A percentile compares a stretch with the other conserved stretches of the same genome.
Conservation (phyloP, 1,140 invertebrate genomes). For the Trissolcus basalis region DNA sequence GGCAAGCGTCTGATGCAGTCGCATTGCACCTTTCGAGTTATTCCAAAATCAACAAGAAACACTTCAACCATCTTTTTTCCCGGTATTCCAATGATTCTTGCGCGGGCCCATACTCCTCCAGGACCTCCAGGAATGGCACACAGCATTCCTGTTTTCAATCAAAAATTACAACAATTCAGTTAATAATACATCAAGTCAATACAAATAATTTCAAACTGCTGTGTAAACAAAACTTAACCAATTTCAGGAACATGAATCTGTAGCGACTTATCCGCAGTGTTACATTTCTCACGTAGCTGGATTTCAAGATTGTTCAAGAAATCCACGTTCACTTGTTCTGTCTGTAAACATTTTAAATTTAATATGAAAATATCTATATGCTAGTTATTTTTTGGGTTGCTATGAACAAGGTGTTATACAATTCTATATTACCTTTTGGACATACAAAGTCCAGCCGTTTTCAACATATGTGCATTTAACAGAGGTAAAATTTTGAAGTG, state of each 20-base stretch:
- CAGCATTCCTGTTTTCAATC: conserved; percentile 67
- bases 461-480: conserved; percentile 62
- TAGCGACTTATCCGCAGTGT: background rate
- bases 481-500: conserved; percentile 25
- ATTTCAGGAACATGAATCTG: conserved; percentile 26
- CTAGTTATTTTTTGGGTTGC: no score
- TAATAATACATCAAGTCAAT: conserved; percentile 17
- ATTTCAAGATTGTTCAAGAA: conserved; percentile 3
- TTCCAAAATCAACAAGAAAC: conserved; percentile 76
- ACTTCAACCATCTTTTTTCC: conserved; percentile 70
- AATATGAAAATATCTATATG: no score
- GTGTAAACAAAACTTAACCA: conserved; percentile 29
- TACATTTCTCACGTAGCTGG: conserved; percentile 4
- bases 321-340: background rate
- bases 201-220: no score
- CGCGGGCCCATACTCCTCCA: conserved; percentile 74
- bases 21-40: conserved; percentile 60
- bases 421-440: conserved; percentile 65
- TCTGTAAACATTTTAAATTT: conserved; percentile 3
- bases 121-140: conserved; percentile 69
- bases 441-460: conserved; percentile 67
- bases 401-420: conserved; percentile 4
- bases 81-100: conserved; percentile 65
- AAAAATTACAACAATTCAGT: no score
- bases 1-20: conserved; percentile 63